A percentile compares a stretch with the other conserved stretches of the same genome.
Conservation (phyloP, 2,888 invertebrate genomes). For the Thumatha senex region DNA sequence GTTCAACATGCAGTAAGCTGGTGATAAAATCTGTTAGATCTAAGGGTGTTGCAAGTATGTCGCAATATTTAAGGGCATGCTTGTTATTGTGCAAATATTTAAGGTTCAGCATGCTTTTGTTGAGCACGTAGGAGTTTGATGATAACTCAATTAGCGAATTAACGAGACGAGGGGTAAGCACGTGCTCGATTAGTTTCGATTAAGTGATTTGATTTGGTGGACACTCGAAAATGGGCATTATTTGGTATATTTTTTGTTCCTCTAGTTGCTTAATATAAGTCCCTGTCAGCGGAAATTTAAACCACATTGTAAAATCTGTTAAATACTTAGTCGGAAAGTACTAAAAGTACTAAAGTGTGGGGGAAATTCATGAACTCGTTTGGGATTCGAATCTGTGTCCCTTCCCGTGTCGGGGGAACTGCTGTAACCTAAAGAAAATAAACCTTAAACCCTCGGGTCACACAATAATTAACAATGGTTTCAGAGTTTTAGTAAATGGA, state of each 20-base stretch:
- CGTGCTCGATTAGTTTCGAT: constrained; percentile 1
- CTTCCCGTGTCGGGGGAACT: no score
- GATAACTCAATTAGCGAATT: constrained; percentile 30
- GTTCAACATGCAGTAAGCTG: constrained; percentile 10
- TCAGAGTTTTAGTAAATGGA: no score
- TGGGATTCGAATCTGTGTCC: no score
- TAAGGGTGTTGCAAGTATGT: constrained; percentile 11
- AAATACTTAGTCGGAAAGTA: no score
- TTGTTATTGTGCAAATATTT: constrained; percentile 38
- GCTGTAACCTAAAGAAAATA: no score
- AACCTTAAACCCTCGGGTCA: no score
- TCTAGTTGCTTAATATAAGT: no score
- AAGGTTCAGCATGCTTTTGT: constrained; percentile 32
- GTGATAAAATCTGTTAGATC: constrained; percentile 11
- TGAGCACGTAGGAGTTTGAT: constrained; percentile 32
- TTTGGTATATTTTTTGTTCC: background rate
- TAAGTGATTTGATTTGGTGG: constrained; percentile 5
- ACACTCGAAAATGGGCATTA: background rate
- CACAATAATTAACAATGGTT: no score
- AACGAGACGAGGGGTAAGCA: constrained; percentile 1
- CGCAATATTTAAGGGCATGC: constrained; percentile 10
- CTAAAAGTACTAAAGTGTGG: no score
- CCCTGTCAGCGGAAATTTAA: no score
- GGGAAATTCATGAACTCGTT: no score
- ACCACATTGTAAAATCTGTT: no score